Base-by-base conservation (phyloP, 2,113 vertebrate genomes). In the Lamprotornis superbus region DNA sequence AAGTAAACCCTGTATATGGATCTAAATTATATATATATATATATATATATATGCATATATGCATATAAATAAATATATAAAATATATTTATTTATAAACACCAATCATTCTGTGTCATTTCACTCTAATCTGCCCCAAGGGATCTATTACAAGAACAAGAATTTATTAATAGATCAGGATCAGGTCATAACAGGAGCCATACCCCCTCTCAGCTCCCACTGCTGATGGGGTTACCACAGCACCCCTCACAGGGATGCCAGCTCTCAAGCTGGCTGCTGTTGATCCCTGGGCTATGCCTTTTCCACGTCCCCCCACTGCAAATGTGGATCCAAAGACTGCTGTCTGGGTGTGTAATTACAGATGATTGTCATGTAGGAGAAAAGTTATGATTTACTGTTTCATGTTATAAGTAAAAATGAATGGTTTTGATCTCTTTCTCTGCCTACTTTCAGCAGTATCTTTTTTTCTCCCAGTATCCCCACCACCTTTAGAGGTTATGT, bases 171-270 rank as follows among this genome's bases (percentile, higher is more conserved):
- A 30, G 50, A 28, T 31, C 20, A 67, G 44, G 5, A 10, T 8
- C 17, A n/a, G 7, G 10, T 35, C 13, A 31, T 39, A 39, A 46
- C 14, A 21, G 17, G 28, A 55, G 9, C 25, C 10, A 8, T 33
- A 5, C 3, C 7, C 8, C 13, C 9, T 31, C 52, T 73, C 19
- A 55, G 21, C 16, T 74, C 44, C 31, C 35, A 24, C 3, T 1
- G 25, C 25, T 24, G 25, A 15, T 1, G 5, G 57, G 30, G 19
- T 40, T 74, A 30, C 12, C 15, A 18, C 10, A 60, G 19, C 49
- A 40, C 1, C 11, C 15, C 10, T 61, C 27, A 57, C 5, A 52
- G 15, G 12, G 7, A 4, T 46, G 37, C 20, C 0, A 4, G 5
- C 40, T 74, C 30, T 73, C 33, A 25, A 49, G 20, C 18, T 25